Percentiles rank a stretch among this genome's conserved stretches.
phyloP scores from a whole-genome alignment of 2,888 invertebrate genomes.

The Cordilura impudica region DNA sequence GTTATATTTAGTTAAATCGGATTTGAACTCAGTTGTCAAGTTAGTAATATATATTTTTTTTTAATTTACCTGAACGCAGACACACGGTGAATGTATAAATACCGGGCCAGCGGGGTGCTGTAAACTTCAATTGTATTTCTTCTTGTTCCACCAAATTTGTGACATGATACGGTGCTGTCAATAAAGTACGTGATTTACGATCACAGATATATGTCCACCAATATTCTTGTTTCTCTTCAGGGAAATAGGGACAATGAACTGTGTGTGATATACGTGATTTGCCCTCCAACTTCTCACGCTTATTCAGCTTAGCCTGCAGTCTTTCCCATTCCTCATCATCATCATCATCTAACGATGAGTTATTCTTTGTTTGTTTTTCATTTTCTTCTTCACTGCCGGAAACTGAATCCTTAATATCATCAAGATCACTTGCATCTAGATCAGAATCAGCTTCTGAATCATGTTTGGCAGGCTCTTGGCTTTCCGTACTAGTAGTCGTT shows the following conservation, averaged over 20 bases:
- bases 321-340: constrained; percentile 95
- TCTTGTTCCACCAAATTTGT: constrained; percentile 93
- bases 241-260: constrained; percentile 98
- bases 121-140: constrained; percentile 96
- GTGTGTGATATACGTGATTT: constrained; percentile 95
- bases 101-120: constrained; percentile 96
- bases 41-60: background rate
- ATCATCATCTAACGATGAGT: constrained; percentile 80
- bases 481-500: constrained; percentile 40
- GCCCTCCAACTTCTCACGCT: constrained; percentile 93
- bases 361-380: constrained; percentile 81
- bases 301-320: constrained; percentile 91
- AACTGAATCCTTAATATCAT: constrained; percentile 76
- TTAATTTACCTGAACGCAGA: constrained; percentile 85
- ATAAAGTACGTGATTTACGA: constrained; percentile 92
- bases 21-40: too few relatives aligned
- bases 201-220: constrained; percentile 99
- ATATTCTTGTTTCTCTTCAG: constrained; percentile 97
- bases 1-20: too few relatives aligned
- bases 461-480: constrained; percentile 69
- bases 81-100: constrained; percentile 95
- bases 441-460: constrained; percentile 78
- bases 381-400: constrained; percentile 81
- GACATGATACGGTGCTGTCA: constrained; percentile 95
- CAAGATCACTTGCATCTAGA: constrained; percentile 79